phyloP scores from a whole-genome alignment of 1,140 invertebrate genomes.

The Trichonephila inaurata region DNA sequence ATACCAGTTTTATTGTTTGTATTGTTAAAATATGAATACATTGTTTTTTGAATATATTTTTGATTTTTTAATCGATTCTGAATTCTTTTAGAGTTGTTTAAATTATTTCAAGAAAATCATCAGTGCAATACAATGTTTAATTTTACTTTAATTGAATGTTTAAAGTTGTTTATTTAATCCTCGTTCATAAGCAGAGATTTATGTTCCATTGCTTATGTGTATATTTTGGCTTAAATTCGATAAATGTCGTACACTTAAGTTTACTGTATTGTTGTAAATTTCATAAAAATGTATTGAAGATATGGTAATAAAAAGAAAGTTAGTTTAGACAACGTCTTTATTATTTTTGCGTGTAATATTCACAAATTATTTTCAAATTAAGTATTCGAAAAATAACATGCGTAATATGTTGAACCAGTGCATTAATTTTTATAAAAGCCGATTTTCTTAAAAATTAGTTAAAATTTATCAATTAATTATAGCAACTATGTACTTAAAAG shows the following conservation, averaged over 20 bases:
- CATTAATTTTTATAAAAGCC: no score
- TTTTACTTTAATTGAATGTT: no score
- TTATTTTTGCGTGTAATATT: not conserved
- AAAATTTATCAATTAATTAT: no score
- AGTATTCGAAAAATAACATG: no score
- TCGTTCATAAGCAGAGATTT: not conserved
- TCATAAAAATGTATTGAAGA: conserved; percentile 25
- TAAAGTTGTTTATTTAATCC: no score
- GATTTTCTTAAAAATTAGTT: no score
- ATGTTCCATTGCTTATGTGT: not conserved
- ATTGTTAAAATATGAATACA: not conserved
- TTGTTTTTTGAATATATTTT: not conserved
- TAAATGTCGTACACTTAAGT: not conserved
- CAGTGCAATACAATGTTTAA: no score
- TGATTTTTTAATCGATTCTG: no score
- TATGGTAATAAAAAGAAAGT: conserved; percentile 51
- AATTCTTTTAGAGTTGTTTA: not conserved
- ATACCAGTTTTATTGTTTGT: not conserved
- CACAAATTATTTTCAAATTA: no score
- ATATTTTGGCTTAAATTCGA: not conserved
- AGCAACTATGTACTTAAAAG: no score
- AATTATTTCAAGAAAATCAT: no score
- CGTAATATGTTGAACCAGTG: no score
- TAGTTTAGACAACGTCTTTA: not conserved
- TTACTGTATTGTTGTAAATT: conserved; percentile 12